A percentile compares a stretch with the other conserved stretches of the same genome.
Evolutionary conservation across 2,113 vertebrate genomes (phyloP).

Genomic region (Pterocles burchelli): DNA sequence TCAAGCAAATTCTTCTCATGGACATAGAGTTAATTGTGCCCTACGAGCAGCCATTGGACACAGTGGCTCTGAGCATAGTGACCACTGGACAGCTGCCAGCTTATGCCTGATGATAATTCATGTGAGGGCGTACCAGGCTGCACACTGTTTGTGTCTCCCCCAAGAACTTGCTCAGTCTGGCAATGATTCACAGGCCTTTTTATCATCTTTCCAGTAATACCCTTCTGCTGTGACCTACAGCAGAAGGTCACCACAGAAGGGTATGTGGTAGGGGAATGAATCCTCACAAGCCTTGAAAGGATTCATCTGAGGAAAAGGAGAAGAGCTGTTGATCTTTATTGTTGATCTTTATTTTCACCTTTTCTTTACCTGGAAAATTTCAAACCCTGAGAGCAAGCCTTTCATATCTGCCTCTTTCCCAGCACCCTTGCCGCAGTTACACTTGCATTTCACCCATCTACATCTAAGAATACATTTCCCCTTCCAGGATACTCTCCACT

Average conservation of each 20-base stretch:
- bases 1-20: background rate
- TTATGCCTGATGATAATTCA: background rate
- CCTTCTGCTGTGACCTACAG: background rate
- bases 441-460: background rate
- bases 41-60: background rate
- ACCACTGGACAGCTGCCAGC: background rate
- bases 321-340: background rate
- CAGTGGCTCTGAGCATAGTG: background rate
- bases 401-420: background rate
- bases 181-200: background rate
- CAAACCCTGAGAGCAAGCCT: background rate
- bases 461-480: background rate
- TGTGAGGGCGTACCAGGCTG: background rate
- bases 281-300: background rate
- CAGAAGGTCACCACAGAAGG: too few species aligned
- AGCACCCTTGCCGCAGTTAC: background rate
- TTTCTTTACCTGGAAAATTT: background rate
- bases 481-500: background rate
- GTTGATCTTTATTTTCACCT: background rate
- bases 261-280: background rate
- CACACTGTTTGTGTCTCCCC: background rate
- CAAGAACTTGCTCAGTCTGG: background rate
- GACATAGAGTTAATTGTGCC: accelerated
- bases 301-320: background rate
- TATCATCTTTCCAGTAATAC: background rate